These are phyloP conservation scores for Lasaia peninsularis DNA, from an alignment of 1,140 invertebrate genomes.

Conservation along the genomic window DNA sequence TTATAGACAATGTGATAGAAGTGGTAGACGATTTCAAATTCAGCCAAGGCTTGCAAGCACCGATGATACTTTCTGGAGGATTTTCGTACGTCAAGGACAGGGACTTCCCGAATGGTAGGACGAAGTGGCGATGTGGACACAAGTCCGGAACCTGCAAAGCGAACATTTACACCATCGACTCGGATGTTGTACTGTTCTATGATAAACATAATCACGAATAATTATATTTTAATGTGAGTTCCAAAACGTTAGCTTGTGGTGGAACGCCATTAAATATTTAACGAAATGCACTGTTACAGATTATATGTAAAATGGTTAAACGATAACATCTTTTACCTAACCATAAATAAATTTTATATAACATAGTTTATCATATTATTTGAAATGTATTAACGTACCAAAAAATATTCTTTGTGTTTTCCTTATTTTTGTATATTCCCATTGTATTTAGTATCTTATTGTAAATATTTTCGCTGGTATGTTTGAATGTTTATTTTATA, in stretches of 20 bases:
- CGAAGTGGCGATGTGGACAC: constrained; percentile 41
- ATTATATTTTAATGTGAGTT: not conserved
- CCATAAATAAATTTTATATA: too few species aligned
- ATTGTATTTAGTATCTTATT: too few species aligned
- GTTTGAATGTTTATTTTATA: too few species aligned
- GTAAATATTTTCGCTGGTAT: too few species aligned
- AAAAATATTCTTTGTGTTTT: too few species aligned
- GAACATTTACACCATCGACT: constrained; percentile 45
- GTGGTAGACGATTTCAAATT: constrained; percentile 35
- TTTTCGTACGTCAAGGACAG: constrained; percentile 41
- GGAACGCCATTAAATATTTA: not conserved
- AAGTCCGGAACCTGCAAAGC: constrained; percentile 33
- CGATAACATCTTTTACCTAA: too few species aligned
- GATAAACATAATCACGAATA: constrained; percentile 41
- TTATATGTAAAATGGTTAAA: too few species aligned
- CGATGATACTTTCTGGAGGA: constrained; percentile 39
- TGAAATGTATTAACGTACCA: too few species aligned
- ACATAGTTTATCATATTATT: too few species aligned
- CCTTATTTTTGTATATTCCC: too few species aligned
- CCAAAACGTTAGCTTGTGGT: not conserved
- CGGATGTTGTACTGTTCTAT: constrained; percentile 44
- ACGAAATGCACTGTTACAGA: not conserved
- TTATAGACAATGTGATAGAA: not conserved
- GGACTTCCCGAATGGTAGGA: constrained; percentile 39
- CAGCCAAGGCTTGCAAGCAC: constrained; percentile 29